phyloP scores from a whole-genome alignment of 2,797 vertebrate genomes.

The Mionectes olivaceus region DNA sequence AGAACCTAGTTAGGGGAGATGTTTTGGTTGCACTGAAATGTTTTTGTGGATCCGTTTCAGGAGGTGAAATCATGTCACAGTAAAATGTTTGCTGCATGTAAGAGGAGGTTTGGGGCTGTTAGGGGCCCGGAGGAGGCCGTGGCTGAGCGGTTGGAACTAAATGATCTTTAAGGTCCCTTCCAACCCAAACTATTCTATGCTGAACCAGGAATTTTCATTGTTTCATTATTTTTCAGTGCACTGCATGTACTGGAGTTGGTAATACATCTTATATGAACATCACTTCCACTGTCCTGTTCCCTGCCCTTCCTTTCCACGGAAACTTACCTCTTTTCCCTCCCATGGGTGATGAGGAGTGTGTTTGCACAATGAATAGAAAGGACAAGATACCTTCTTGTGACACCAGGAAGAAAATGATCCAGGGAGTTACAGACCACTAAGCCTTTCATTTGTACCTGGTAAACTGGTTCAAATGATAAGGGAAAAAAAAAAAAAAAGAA shows the following conservation, averaged over 20 bases:
- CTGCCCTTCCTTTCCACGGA: neutral
- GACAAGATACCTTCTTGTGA: neutral
- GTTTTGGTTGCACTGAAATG: neutral
- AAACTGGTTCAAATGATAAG: conserved; percentile 58
- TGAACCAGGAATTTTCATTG: neutral
- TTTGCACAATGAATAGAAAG: neutral
- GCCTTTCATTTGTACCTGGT: conserved; percentile 43
- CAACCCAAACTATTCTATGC: neutral
- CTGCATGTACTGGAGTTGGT: neutral
- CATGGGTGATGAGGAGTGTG: neutral
- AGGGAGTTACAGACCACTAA: conserved; percentile 5
- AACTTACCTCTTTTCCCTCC: neutral
- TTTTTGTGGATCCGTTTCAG: fast-evolving
- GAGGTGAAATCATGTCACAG: fast-evolving
- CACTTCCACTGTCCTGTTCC: neutral
- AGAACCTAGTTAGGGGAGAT: neutral
- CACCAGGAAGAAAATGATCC: conserved; percentile 21
- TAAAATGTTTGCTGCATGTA: neutral
- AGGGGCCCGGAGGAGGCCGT: fast-evolving
- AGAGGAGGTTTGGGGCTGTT: neutral
- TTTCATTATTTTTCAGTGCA: neutral
- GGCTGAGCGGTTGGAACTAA: neutral
- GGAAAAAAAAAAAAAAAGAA: neutral
- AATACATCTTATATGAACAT: neutral
- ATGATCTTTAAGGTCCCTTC: neutral